Evolutionary conservation across 37 sponge, comb jelly and placozoan species (phyloP).

Genomic region (Haliclona indistincta): DNA sequence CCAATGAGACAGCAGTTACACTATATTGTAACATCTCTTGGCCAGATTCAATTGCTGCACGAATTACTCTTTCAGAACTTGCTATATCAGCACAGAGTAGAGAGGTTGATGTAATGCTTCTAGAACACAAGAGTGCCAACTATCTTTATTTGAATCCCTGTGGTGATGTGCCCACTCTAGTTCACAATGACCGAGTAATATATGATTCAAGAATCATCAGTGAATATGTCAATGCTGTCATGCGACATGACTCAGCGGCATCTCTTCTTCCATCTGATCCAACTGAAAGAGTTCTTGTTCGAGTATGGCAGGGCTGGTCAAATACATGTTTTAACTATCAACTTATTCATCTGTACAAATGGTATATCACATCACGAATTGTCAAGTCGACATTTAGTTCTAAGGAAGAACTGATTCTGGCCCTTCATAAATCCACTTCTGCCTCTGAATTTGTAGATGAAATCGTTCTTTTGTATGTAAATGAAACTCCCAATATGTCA

Average conservation of each 20-base stretch:
- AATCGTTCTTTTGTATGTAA: not conserved
- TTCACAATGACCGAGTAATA: not conserved
- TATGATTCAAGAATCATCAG: not conserved
- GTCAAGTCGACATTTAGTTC: not conserved
- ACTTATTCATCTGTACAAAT: constrained; percentile 1
- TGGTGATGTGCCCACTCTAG: not conserved
- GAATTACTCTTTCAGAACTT: not conserved
- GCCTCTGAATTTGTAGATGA: not conserved
- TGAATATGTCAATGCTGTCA: not conserved
- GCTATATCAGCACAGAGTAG: not conserved
- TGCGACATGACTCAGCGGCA: not conserved
- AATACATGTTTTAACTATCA: not conserved
- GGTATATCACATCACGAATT: not conserved
- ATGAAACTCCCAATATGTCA: not conserved
- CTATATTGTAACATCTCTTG: not conserved
- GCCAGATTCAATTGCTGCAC: not conserved
- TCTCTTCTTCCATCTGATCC: not conserved
- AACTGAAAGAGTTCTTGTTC: not conserved
- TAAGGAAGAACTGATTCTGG: not conserved
- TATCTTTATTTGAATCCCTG: not conserved
- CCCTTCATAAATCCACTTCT: constrained; percentile 1
- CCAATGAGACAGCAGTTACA: not conserved
- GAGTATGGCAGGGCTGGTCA: constrained; percentile 6
- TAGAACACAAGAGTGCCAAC: not conserved
- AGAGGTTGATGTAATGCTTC: not conserved